Conservation (phyloP, 1,140 invertebrate species). For the Brachionus koreanus region DNA sequence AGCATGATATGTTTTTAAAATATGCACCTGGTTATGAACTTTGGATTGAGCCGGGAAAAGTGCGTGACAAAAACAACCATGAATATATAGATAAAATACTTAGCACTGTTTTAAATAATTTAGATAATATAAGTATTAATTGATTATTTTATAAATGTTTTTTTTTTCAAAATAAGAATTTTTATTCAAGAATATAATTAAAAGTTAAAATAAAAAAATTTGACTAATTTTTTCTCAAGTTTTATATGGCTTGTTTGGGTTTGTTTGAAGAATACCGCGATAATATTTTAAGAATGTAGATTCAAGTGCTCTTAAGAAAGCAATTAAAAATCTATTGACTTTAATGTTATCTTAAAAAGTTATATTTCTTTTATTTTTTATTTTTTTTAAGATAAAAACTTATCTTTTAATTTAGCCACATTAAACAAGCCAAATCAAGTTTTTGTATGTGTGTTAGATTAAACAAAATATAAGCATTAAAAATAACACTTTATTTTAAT, state of each 20-base stretch:
- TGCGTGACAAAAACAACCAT: slow-evolving; percentile 59
- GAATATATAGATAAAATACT: slow-evolving; percentile 49
- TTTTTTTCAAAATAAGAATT: not conserved
- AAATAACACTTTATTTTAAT: too few species aligned
- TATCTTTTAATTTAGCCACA: not conserved
- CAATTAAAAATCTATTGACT: not conserved
- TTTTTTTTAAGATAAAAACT: not conserved
- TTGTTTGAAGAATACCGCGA: not conserved
- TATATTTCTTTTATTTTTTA: too few species aligned
- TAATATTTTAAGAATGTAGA: not conserved
- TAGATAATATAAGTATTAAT: not conserved
- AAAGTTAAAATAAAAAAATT: not conserved
- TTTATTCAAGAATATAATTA: not conserved
- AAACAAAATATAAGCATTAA: too few species aligned
- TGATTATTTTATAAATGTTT: not conserved
- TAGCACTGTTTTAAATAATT: not conserved
- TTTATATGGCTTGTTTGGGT: not conserved
- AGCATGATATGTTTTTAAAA: slow-evolving; percentile 63
- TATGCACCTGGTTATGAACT: slow-evolving; percentile 66
- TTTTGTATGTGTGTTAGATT: too few species aligned
- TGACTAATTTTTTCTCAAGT: not conserved
- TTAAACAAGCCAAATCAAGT: too few species aligned
- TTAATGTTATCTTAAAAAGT: too few species aligned
- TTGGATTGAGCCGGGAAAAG: slow-evolving; percentile 58
- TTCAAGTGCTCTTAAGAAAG: not conserved